Conservation (phyloP, 2,113 vertebrate genomes). For the Origma solitaria region DNA sequence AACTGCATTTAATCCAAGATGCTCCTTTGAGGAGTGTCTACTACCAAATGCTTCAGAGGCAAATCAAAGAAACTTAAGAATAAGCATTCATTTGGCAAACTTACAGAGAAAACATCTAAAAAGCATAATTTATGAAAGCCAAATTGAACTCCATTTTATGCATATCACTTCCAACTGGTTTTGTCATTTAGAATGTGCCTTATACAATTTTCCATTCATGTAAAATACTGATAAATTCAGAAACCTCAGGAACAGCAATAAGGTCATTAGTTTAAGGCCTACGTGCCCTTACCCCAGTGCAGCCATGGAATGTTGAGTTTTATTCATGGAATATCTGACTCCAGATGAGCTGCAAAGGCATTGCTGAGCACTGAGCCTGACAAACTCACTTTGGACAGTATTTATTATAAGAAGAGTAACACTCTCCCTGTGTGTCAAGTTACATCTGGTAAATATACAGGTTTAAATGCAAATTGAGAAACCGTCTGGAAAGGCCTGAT, state of each 20-base stretch:
- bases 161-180: not conserved
- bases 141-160: not conserved
- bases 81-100: not conserved
- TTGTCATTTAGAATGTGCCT: not conserved
- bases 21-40: not conserved
- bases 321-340: not conserved
- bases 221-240: not conserved
- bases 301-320: not conserved
- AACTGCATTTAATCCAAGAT: not conserved
- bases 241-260: not conserved
- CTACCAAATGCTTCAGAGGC: not conserved
- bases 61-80: not conserved
- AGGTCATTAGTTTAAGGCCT: not conserved
- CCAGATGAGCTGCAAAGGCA: not conserved
- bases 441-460: not conserved
- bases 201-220: not conserved
- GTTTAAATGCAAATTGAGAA: not conserved
- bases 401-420: not conserved
- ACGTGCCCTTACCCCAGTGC: accelerated
- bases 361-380: not conserved
- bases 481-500: not conserved
- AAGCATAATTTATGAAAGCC: not conserved
- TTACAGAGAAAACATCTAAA: not conserved
- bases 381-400: not conserved
- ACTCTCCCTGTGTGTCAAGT: not conserved